Base-by-base conservation (phyloP, 2,888 invertebrate genomes). In the Dynastes maya region DNA sequence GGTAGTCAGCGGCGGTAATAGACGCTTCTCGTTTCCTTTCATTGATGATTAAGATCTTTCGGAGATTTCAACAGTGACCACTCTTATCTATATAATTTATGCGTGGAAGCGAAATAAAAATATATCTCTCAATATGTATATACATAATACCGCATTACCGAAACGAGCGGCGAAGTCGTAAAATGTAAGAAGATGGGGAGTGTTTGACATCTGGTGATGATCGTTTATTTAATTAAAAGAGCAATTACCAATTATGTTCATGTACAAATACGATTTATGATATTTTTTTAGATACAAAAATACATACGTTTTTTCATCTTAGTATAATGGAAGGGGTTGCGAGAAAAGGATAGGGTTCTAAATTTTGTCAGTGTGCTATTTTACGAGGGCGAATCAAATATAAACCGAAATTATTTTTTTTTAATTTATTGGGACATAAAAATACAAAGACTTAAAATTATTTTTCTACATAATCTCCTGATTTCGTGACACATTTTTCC, bases 1-100 rank as follows among this genome's bases (percentile, higher is more conserved):
- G 16, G 58, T 22, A 45, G 61, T 45, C 61, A 32, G 5, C 37
- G 27, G 29, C 32, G 8, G 68, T 29, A 51, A 68, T 68, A 32
- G 71, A 58, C 49, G 67, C 49, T 9, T 22, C 58, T n/a, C 37
- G 5, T 16, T 51, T 61, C 22, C 58, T 72, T 63, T 45, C 40
- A n/a, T 61, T 49, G 22, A 11, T 61, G 61, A 74, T 61, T 74
- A 74, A 68, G 37, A 68, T 49, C 68, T 16, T 68, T 68, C 51
- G 63, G 40, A 63, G 61, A 61, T 61, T 74, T 74, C 61, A 61
- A 27, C 61, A 22, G 45, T 74, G 45, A 49, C 72, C 45, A 45
- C 72, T 61, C 72, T 61, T 61, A 74, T 61, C 45, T 61, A 13
- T 74, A 51, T 45, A 67, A 45, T 65, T 64, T 64, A 4, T n/a